These are phyloP conservation scores for Neopelma chrysocephalum DNA, from an alignment of 2,797 vertebrate genomes.

Conservation along the genomic window DNA sequence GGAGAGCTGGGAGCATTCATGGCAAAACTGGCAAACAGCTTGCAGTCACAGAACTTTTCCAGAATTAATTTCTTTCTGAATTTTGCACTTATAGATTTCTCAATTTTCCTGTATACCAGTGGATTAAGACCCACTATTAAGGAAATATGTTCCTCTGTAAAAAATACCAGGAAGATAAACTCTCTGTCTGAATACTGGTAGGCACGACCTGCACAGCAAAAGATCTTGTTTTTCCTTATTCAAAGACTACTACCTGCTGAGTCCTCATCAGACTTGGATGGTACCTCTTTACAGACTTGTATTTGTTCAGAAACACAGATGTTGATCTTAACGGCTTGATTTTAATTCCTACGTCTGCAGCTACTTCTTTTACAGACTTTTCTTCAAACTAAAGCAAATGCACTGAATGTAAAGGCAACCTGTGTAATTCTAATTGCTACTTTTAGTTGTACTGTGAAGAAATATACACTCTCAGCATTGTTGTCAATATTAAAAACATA, in stretches of 20 bases:
- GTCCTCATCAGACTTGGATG: background rate
- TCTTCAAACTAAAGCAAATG: background rate
- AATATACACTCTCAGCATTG: background rate
- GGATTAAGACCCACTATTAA: background rate
- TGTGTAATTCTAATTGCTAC: background rate
- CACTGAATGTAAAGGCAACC: background rate
- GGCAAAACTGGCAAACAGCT: background rate
- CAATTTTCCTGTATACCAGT: background rate
- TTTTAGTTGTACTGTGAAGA: background rate
- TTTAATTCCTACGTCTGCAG: background rate
- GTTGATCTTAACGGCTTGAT: background rate
- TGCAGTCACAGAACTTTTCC: background rate
- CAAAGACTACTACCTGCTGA: background rate
- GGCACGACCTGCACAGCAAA: background rate
- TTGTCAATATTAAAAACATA: background rate
- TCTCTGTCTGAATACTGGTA: background rate
- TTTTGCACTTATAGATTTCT: background rate
- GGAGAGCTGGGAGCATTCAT: background rate
- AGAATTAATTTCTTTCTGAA: background rate
- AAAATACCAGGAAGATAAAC: background rate
- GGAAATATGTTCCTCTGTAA: background rate
- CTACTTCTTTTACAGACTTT: background rate
- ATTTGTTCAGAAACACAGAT: background rate
- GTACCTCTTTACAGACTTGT: background rate
- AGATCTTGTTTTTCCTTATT: background rate